These are phyloP conservation scores for Chroicocephalus ridibundus DNA, from an alignment of 2,113 vertebrate species.

Conservation along the genomic window DNA sequence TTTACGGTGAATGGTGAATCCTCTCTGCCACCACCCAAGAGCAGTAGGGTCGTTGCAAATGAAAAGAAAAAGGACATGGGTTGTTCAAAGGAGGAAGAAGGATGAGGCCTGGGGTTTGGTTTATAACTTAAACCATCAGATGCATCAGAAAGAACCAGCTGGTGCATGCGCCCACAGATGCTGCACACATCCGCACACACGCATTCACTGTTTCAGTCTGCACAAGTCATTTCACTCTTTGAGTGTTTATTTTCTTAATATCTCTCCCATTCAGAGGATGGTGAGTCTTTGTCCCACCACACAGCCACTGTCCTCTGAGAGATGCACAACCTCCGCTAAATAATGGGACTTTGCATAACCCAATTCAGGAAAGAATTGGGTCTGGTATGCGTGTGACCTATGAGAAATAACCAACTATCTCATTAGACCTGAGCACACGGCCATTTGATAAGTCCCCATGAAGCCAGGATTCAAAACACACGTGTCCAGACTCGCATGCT, in stretches of 20 bases:
- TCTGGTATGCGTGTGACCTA: fast-evolving
- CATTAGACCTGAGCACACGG: background rate
- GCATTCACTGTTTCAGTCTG: background rate
- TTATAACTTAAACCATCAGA: background rate
- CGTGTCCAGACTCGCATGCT: background rate
- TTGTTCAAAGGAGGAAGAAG: background rate
- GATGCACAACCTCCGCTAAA: background rate
- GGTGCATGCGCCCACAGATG: background rate
- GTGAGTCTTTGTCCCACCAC: background rate
- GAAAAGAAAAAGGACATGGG: background rate
- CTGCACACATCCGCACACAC: background rate
- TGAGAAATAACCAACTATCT: background rate
- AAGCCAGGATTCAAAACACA: background rate
- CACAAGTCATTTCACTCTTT: background rate
- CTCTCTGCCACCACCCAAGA: background rate
- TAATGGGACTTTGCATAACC: background rate
- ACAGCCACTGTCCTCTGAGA: background rate
- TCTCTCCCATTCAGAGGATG: background rate
- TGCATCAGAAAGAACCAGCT: background rate
- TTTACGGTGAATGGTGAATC: background rate
- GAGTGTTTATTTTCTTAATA: background rate
- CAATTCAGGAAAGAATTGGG: background rate
- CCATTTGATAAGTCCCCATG: fast-evolving
- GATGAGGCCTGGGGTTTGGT: background rate
- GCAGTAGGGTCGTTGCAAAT: background rate